A percentile compares a stretch with the other conserved stretches of the same genome.
phyloP scores from a whole-genome alignment of 2,113 vertebrate genomes.

The Brevimyrus niger region DNA sequence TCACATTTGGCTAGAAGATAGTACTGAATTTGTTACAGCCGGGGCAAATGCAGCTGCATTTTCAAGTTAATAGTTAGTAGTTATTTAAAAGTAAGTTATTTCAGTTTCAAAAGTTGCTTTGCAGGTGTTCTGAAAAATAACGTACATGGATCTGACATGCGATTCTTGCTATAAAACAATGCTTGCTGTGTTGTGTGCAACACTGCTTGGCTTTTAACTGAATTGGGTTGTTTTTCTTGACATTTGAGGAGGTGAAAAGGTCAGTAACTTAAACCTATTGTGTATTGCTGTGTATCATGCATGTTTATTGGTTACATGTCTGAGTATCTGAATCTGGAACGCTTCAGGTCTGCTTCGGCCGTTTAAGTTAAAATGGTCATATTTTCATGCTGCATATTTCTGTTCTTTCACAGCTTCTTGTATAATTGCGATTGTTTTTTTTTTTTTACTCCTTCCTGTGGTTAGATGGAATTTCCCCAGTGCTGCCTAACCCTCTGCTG shows the following conservation, averaged over 20 bases:
- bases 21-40: neutral
- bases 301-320: neutral
- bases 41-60: neutral
- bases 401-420: neutral
- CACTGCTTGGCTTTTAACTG: neutral
- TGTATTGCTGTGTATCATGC: neutral
- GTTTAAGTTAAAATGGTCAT: neutral
- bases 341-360: neutral
- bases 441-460: constrained; percentile 9
- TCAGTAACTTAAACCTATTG: neutral
- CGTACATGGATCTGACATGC: neutral
- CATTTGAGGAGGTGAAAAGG: neutral
- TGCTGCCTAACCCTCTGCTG: neutral
- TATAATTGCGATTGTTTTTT: constrained; percentile 1
- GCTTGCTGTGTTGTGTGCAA: neutral
- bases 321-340: neutral
- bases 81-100: neutral
- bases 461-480: constrained; percentile 14
- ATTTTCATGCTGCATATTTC: neutral
- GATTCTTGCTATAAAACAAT: neutral
- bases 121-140: neutral
- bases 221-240: neutral
- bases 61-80: neutral
- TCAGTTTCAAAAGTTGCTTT: neutral
- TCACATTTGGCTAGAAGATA: neutral